A percentile compares a stretch with the other conserved stretches of the same genome.
phyloP scores from a whole-genome alignment of 2,797 vertebrate species.

The Cheirogaleus major region DNA sequence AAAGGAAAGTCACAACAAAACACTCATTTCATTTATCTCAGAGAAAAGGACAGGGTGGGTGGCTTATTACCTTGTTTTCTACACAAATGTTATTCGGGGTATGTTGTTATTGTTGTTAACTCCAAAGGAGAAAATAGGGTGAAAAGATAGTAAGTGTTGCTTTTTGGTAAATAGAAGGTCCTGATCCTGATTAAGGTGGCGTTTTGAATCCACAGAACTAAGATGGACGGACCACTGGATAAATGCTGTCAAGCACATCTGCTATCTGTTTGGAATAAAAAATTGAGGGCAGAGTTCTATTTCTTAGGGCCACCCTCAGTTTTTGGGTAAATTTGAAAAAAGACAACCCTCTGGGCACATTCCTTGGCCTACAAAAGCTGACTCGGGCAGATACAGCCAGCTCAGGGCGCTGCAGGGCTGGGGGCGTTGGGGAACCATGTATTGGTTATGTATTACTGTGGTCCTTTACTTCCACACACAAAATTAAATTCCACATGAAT shows the following conservation, averaged over 20 bases:
- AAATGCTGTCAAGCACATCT: neutral
- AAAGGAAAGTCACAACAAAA: neutral
- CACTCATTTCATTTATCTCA: neutral
- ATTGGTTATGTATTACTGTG: neutral
- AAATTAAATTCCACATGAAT: neutral
- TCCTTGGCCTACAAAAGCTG: neutral
- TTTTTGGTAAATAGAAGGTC: neutral
- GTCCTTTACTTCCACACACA: neutral
- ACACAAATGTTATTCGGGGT: neutral
- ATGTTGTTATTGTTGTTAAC: neutral
- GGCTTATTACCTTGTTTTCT: neutral
- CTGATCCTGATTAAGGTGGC: neutral
- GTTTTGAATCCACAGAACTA: neutral
- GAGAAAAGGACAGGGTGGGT: neutral
- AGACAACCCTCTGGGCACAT: neutral
- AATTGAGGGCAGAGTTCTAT: neutral
- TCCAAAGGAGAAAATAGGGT: neutral
- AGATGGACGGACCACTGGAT: neutral
- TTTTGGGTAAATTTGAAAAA: neutral
- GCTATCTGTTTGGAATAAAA: neutral
- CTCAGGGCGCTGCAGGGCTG: neutral
- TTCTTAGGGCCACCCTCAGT: neutral
- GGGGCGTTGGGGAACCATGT: neutral
- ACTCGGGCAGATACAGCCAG: neutral
- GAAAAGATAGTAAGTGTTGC: neutral